Conservation (phyloP, 2,797 vertebrate species). For the Lithobates pipiens region DNA sequence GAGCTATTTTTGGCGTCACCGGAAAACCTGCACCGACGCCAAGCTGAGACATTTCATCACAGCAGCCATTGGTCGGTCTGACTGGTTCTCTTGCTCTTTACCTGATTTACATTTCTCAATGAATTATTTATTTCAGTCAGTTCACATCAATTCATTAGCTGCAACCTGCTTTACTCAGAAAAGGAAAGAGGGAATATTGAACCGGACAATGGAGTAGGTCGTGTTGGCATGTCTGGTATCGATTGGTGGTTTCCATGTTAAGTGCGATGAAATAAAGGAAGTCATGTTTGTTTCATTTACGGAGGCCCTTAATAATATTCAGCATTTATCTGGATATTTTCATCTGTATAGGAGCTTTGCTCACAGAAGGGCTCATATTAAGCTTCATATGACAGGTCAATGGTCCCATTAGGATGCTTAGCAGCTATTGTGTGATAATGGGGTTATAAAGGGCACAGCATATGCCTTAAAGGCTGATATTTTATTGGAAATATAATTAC, state of each 20-base stretch:
- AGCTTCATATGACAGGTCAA: constrained; percentile 25
- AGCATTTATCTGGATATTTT: constrained; percentile 45
- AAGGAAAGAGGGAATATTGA: constrained; percentile 4
- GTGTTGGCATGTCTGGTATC: constrained; percentile 4
- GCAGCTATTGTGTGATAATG: constrained; percentile 68
- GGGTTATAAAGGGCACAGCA: constrained; percentile 67
- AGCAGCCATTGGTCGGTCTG: background rate
- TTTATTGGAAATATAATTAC: constrained; percentile 67
- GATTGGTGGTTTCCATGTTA: constrained; percentile 19
- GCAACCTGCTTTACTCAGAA: background rate
- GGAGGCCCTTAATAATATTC: constrained; percentile 21
- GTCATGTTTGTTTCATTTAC: constrained; percentile 13
- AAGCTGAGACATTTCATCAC: background rate
- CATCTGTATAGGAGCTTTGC: constrained; percentile 24
- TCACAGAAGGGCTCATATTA: background rate
- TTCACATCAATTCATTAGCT: background rate
- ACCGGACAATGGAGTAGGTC: background rate
- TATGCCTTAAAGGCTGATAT: constrained; percentile 66
- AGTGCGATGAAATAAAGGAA: constrained; percentile 2
- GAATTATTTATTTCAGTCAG: background rate
- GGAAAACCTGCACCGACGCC: background rate
- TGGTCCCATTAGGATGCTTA: constrained; percentile 60
- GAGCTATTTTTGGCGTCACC: background rate
- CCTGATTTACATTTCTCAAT: background rate
- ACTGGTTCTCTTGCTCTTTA: background rate